Evolutionary conservation across 2,888 invertebrate species (phyloP).

Genomic region (Rhimphoctona megacephalus): DNA sequence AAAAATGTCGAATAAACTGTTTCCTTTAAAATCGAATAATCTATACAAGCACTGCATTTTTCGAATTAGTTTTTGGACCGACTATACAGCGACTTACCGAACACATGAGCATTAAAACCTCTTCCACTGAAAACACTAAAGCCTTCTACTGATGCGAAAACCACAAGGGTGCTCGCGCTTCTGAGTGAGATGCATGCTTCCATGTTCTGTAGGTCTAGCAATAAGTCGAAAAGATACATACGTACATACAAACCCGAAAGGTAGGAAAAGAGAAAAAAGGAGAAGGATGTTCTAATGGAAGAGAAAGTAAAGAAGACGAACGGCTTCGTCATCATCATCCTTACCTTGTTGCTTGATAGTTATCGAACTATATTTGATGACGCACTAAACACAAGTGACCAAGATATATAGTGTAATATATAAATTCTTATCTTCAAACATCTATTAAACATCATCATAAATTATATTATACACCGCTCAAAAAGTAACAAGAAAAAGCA

Average conservation of each 20-base stretch:
- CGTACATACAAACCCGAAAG: neutral
- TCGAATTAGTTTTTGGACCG: neutral
- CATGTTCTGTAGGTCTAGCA: conserved; percentile 48
- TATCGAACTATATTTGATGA: conserved; percentile 42
- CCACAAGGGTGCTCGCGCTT: conserved; percentile 33
- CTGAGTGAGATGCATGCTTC: conserved; percentile 29
- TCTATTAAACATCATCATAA: conserved; percentile 30
- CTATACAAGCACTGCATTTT: neutral
- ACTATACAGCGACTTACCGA: neutral
- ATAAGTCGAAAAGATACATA: conserved; percentile 42
- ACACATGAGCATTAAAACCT: conserved; percentile 58
- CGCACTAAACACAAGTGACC: conserved; percentile 35
- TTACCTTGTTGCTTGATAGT: conserved; percentile 22
- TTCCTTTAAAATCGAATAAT: neutral
- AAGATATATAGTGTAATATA: conserved; percentile 39
- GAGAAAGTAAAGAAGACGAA: neutral
- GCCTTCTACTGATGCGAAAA: conserved; percentile 50
- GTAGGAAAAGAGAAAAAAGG: neutral
- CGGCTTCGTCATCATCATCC: conserved; percentile 44
- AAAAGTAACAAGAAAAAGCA: neutral
- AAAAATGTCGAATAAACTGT: conserved; percentile 20
- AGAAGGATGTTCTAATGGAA: neutral
- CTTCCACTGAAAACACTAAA: conserved; percentile 43
- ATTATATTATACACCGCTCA: conserved; percentile 22
- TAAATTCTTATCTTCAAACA: conserved; percentile 20